Evolutionary conservation across 2,797 vertebrate species (phyloP), one percentile per base, ranked within the genome.

Genomic region (Sandelia bainsii): DNA sequence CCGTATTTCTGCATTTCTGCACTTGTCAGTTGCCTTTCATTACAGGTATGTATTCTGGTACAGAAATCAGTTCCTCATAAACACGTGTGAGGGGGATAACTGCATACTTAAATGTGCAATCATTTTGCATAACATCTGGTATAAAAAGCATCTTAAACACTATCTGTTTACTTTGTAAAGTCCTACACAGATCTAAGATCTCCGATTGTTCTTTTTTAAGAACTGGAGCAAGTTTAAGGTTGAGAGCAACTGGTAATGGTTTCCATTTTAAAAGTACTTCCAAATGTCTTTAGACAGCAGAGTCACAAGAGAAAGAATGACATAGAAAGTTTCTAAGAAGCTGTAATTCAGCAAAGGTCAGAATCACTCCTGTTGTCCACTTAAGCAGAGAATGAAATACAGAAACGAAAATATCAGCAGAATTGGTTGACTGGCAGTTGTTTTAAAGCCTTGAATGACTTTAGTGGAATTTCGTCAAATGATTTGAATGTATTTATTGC

Each of bases 281-380:
- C 12, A 40, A 53, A 67, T 44, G 13, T 57, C 17, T 51, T 32
- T 13, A 37, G 11, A 58, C 25, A 25, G 40, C 20, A 50, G 46
- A 23, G 50, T 57, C n/a, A 49, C 39, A 20, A 40, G 29, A 49
- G 17, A 61, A 27, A 16, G 27, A 59, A 59, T 16, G 40, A 23
- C 10, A 23, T 12, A 27, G 4, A 29, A 34, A 20, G 17, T 80
- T 77, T 76, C 50, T 70, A 64, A 42, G n/a, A 58, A 23, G 29
- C 23, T 52, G 63, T 42, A 48, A 51, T 80, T 73, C 70, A 79
- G 54, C 44, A 88, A 85, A 87, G 80, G 64, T 87, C 62, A 79
- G 48, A 84, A 66, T 69, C 42, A n/a, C 23, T 34, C 22, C 13
- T 68, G 53, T 48, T 65, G 63, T 74, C 51, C 61, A 84, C 65